Base-by-base conservation (phyloP, 2,797 vertebrate species). In the Eutrigla gurnardus region DNA sequence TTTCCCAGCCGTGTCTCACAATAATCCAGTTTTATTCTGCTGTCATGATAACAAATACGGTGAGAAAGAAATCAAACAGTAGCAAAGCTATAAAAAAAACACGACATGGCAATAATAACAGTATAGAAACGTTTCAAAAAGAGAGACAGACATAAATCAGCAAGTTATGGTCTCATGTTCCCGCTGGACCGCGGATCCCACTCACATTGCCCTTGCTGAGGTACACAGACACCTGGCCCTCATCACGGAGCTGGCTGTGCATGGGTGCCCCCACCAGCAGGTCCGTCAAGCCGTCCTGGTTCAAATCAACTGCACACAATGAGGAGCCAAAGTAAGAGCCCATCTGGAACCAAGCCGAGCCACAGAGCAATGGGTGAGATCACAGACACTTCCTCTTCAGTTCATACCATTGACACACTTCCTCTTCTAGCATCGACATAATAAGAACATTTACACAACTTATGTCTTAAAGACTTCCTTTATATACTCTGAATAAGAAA, bases 311-410 rank as follows among this genome's bases (percentile, higher is more conserved):
- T 96, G 98, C 96, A 93, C 98, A 99, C 94, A 99, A 96, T 95
- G 98, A 98, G 95, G 98, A 99, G 96, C 98, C 98, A 97, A 99
- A 99, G 97, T 99, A 99, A 96, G 98, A 99, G 95, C 98, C 98
- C 98, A 99, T 98, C 98, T 99, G 97, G 89, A 98, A 99, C 94
- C 96, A 96, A 97, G 96, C 84, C 88, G 93, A 97, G 95, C 95
- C 92, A 96, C 91, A 98, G 92, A 96, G 94, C 90, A 91, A 95
- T 95, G 94, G 96, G 96, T 97, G 95, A 94, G 91, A 90, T 89
- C 86, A 94, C 84, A 93, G 82, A 71, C 85, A 89, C 58, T 74
- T 73, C 73, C 55, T 63, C 46, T 71, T 66, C 46, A 65, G 42
- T 83, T 86, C 71, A 88, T 63, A 76, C 18, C 40, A 81, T 61